These are phyloP conservation scores for Sebastes elongatus DNA, from an alignment of 2,797 vertebrate genomes.

Conservation along the genomic window DNA sequence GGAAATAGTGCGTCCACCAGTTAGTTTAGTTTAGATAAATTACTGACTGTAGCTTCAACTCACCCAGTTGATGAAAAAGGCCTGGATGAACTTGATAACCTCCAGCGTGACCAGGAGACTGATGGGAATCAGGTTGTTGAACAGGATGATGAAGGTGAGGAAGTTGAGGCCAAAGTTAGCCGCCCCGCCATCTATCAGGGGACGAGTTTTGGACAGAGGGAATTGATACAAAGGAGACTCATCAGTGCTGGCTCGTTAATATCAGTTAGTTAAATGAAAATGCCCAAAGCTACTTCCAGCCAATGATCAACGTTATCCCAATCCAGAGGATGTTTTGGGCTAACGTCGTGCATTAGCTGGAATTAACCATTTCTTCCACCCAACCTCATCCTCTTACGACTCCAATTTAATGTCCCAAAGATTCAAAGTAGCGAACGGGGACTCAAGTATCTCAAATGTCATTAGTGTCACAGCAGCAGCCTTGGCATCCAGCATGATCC, in stretches of 20 bases:
- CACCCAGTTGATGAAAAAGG: conserved; percentile 99
- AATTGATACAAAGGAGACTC: conserved; percentile 66
- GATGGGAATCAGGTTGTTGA: conserved; percentile 99
- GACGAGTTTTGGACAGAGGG: conserved; percentile 64
- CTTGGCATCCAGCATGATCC: conserved; percentile 84
- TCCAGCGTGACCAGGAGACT: conserved; percentile 98
- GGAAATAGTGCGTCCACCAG: not conserved
- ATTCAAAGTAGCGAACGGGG: conserved; percentile 64
- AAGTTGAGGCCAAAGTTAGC: conserved; percentile 99
- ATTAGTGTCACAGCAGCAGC: conserved; percentile 80
- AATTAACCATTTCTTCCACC: conserved; percentile 76
- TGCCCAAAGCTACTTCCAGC: conserved; percentile 78
- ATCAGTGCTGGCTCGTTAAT: conserved; percentile 49
- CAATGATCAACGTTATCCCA: conserved; percentile 76
- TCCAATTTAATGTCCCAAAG: conserved; percentile 73
- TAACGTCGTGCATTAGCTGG: conserved; percentile 77
- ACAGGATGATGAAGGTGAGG: conserved; percentile 99
- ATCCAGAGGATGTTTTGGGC: conserved; percentile 51
- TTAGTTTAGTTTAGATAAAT: not conserved
- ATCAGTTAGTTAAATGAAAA: conserved; percentile 58
- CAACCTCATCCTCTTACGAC: conserved; percentile 73
- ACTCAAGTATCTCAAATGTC: conserved; percentile 66
- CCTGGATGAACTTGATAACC: conserved; percentile 99
- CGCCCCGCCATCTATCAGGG: conserved; percentile 92
- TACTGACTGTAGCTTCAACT: conserved; percentile 61